Conservation (phyloP, 2,888 invertebrate genomes). For the Augiades crinisus region DNA sequence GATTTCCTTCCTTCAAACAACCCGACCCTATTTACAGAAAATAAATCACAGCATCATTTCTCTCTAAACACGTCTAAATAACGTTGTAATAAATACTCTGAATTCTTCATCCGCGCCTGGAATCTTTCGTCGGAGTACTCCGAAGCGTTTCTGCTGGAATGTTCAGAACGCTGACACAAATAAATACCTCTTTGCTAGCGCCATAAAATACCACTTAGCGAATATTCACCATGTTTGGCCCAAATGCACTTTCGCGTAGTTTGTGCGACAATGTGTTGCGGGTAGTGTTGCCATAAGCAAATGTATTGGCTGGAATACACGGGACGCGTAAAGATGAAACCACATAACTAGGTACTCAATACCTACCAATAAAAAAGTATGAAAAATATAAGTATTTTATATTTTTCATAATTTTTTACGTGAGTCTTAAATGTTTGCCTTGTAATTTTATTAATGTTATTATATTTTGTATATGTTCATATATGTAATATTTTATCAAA, state of each 20-base stretch:
- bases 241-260: slow-evolving; percentile 6
- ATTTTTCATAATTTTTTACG: too few relatives aligned
- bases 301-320: too few relatives aligned
- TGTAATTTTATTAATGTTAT: too few relatives aligned
- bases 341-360: too few relatives aligned
- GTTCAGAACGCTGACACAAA: slow-evolving; percentile 17
- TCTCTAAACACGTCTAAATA: slow-evolving; percentile 19
- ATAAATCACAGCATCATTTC: slow-evolving; percentile 13
- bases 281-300: background rate
- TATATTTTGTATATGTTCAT: too few relatives aligned
- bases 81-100: slow-evolving; percentile 17
- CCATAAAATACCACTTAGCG: slow-evolving; percentile 22
- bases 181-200: slow-evolving; percentile 13
- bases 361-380: too few relatives aligned
- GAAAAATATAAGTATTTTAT: too few relatives aligned
- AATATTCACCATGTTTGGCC: slow-evolving; percentile 17
- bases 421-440: too few relatives aligned
- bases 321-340: too few relatives aligned
- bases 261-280: slow-evolving; percentile 2
- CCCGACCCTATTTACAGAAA: slow-evolving; percentile 1
- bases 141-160: slow-evolving; percentile 9
- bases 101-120: slow-evolving; percentile 17
- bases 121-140: slow-evolving; percentile 14
- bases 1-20: background rate
- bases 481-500: too few relatives aligned